phyloP scores from a whole-genome alignment of 2,888 invertebrate species.

The Anodontia alba region DNA sequence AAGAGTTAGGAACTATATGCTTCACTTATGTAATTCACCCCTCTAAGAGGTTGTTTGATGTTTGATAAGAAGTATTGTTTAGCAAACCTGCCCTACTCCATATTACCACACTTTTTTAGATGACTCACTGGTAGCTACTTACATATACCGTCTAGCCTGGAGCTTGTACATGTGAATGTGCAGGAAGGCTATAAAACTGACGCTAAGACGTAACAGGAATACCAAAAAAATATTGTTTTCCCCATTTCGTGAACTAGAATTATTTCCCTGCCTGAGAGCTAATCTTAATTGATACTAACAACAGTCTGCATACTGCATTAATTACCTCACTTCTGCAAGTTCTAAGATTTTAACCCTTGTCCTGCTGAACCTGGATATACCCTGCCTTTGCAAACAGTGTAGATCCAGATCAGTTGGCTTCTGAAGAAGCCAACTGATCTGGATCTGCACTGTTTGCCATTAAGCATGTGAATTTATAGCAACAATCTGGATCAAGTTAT shows the following conservation, averaged over 20 bases:
- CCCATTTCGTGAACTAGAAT: neutral
- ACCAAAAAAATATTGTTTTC: neutral
- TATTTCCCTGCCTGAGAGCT: neutral
- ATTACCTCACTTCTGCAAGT: neutral
- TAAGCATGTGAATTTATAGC: no score
- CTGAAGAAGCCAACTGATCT: no score
- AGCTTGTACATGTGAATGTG: neutral
- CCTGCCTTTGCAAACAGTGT: no score
- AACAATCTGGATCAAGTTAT: no score
- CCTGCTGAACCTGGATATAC: no score
- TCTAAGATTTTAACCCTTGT: neutral
- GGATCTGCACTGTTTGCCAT: no score
- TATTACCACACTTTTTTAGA: neutral
- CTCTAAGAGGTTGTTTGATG: conserved; percentile 6
- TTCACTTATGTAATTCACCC: neutral
- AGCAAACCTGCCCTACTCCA: conserved; percentile 4
- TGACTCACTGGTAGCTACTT: neutral
- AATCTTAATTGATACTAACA: neutral
- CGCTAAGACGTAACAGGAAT: neutral
- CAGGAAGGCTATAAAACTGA: neutral
- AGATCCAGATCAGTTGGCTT: no score
- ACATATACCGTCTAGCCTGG: neutral
- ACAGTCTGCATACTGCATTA: conserved; percentile 6
- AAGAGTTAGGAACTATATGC: no score
- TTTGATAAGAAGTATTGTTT: conserved; percentile 14